Percentiles rank a stretch among this genome's conserved stretches.
phyloP scores from a whole-genome alignment of 2,797 vertebrate species.

The Syndactyla subalaris region DNA sequence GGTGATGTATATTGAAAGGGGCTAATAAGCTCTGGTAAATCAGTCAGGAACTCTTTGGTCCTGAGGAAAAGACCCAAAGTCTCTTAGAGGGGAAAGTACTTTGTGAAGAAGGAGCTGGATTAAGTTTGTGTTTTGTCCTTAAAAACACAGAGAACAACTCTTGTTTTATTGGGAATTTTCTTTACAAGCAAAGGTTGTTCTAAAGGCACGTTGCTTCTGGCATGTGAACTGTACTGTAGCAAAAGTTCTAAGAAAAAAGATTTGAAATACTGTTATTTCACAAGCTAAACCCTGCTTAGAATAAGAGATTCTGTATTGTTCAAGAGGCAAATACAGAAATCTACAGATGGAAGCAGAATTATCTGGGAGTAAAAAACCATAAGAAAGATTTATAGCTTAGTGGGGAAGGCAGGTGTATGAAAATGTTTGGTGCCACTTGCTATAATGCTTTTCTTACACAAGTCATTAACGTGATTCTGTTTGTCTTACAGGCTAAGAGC shows the following conservation, averaged over 20 bases:
- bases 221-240: neutral
- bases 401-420: neutral
- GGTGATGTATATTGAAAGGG: neutral
- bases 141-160: neutral
- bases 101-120: neutral
- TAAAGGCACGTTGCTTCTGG: neutral
- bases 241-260: neutral
- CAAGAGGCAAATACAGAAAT: neutral
- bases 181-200: neutral
- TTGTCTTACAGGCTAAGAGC: neutral
- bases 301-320: neutral
- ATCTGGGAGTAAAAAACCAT: rapidly evolving
- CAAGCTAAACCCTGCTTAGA: neutral
- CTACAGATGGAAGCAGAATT: neutral
- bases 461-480: constrained; percentile 4
- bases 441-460: neutral
- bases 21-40: neutral
- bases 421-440: neutral
- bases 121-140: neutral
- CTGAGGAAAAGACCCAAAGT: neutral
- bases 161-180: neutral
- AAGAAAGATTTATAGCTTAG: neutral
- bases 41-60: neutral
- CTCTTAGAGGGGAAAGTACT: neutral
- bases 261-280: neutral